Base-by-base conservation (phyloP, 2,797 vertebrate species). In the Menidia menidia region DNA sequence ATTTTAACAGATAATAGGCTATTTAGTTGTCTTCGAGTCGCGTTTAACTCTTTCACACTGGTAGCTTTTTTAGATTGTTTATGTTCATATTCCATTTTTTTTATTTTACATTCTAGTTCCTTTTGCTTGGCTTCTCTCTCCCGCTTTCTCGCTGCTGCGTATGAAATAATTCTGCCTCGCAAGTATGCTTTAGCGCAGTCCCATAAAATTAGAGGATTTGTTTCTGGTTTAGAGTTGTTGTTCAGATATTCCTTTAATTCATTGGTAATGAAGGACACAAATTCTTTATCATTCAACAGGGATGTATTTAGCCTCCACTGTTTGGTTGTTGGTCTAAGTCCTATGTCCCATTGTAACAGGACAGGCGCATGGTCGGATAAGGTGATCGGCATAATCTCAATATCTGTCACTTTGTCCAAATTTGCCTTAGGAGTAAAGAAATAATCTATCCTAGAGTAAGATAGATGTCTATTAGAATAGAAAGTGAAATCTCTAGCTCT, bases 121-220 rank as follows among this genome's bases (percentile, higher is more conserved):
- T 14, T 13, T 31, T 15, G 52, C 31, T 15, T 76, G 32, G 15
- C 31, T 42, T 47, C 65, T 15, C 52, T 61, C 11, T 48, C 9
- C 19, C 8, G 30, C 54, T 66, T 41, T 43, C 54, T 19, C 4
- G 33, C 44, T 12, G 25, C 44, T 25, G n/a, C 2, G 35, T 30
- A 56, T 0, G 52, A 44, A 0, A 58, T 63, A 3, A 74, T 63
- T 0, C 10, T 2, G 1, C 73, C 60, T 33, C 73, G 53, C 2
- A 74, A 52, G 5, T 64, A 71, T 4, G 55, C 35, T 18, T 58
- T 58, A 2, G 55, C 55, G n/a, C 43, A 47, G 58, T 60, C 43
- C 43, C 43, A 44, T 14, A 44, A 5, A 14, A 16, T 44, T 3
- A 44, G 14, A 4, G 43, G 43, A 2, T 10, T 14, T 44, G 16